A percentile compares a stretch with the other conserved stretches of the same genome.
phyloP scores from a whole-genome alignment of 2,888 invertebrate genomes.

The Phymatocera aterrima region DNA sequence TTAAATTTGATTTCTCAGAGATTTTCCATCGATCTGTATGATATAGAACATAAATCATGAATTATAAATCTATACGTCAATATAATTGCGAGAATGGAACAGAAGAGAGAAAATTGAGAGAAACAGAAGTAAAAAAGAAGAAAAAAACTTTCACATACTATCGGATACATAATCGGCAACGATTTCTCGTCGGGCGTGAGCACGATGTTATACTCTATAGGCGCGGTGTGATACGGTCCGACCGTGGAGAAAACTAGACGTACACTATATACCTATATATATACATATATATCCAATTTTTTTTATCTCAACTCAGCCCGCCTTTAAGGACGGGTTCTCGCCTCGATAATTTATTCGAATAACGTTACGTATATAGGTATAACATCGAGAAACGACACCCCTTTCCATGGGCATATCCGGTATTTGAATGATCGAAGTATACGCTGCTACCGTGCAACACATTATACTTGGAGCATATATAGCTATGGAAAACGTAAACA shows the following conservation, averaged over 20 bases:
- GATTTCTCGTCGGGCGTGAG: conserved; percentile 38
- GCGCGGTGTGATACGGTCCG: conserved; percentile 6
- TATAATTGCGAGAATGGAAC: not conserved
- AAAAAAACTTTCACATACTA: conserved; percentile 34
- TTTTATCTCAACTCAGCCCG: not conserved
- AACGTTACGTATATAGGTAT: conserved; percentile 34
- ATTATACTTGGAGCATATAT: no score
- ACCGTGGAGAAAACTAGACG: conserved; percentile 31
- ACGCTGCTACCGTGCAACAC: not conserved
- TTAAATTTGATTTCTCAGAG: no score
- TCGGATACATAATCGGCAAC: conserved; percentile 12
- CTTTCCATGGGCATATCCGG: conserved; percentile 32
- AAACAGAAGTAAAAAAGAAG: not conserved
- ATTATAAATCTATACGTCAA: not conserved
- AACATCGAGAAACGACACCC: conserved; percentile 37
- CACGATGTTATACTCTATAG: conserved; percentile 9
- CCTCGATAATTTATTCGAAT: conserved; percentile 41
- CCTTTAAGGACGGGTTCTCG: conserved; percentile 43
- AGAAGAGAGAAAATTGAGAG: not conserved
- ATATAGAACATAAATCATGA: not conserved
- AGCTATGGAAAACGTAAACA: no score
- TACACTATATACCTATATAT: not conserved
- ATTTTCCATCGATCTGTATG: no score
- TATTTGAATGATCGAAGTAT: not conserved
- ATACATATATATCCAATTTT: conserved; percentile 5